Evolutionary conservation across 2,113 vertebrate genomes (phyloP), one percentile per base, ranked within the genome.

Genomic region (Tichodroma muraria): DNA sequence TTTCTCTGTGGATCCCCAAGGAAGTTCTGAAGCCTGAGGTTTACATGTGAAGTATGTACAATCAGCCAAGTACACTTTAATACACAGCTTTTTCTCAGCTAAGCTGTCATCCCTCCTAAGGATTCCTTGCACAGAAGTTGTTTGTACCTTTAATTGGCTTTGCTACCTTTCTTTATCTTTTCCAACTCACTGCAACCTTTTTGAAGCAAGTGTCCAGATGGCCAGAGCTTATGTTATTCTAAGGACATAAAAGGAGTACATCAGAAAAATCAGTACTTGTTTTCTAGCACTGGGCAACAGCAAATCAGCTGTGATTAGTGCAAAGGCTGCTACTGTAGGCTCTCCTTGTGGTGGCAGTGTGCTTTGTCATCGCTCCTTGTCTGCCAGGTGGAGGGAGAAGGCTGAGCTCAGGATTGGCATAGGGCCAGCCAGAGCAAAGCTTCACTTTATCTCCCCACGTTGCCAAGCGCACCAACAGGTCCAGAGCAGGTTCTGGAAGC

Each of bases 191-290:
- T 53, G 56, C 82, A 75, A 83, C 35, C 27, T 85, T 40, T 85
- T 20, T 52, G 75, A 70, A 91, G 71, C 75, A 63, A 65, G 61
- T 66, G 76, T 49, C 93, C 91, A 95, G 96, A 94, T 95, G 96
- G 94, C 88, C 85, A 75, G 82, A 93, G 57, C 92, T 88, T 91
- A 92, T 88, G 90, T 86, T 95, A 60, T 88, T 86, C 78, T 84
- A 88, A 95, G 82, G 91, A 94, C 37, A 38, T 94, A 83, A 88
- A 4, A 56, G 82, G 59, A 60, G 35, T 85, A 53, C 85, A 94
- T 53, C 61, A 88, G 80, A 93, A 91, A 71, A 96, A 95, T 91
- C 63, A 96, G 35, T 66, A 47, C 78, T 85, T 80, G 28, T 27
- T 70, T 79, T 88, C 65, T 44, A 79, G 69, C 65, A 85, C 59